Percentiles rank a stretch among this genome's conserved stretches.
phyloP scores from a whole-genome alignment of 2,797 vertebrate species.

The Pristis pectinata region DNA sequence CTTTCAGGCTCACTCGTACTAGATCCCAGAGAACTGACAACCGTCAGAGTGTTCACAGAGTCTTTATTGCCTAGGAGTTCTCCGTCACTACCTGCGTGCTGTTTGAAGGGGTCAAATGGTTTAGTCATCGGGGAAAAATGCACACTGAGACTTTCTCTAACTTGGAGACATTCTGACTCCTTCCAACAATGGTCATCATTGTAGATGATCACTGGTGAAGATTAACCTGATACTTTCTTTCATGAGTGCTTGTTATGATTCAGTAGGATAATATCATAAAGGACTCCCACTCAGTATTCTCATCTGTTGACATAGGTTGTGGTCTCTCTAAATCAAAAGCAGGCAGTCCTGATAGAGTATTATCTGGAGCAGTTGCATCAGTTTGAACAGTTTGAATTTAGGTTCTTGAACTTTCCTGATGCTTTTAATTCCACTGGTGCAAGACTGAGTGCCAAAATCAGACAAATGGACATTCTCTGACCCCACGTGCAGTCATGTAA shows the following conservation, averaged over 20 bases:
- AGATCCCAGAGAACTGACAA: slow-evolving; percentile 54
- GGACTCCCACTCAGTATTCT: neutral
- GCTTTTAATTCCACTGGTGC: neutral
- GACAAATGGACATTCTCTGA: neutral
- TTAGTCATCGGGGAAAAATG: slow-evolving; percentile 41
- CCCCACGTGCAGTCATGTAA: neutral
- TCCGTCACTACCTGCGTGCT: slow-evolving; percentile 78
- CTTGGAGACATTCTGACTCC: neutral
- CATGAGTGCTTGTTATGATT: neutral
- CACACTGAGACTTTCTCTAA: neutral
- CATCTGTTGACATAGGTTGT: neutral
- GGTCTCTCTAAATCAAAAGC: neutral
- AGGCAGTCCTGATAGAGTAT: neutral
- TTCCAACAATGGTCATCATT: neutral
- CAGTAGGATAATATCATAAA: neutral
- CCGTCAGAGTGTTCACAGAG: slow-evolving; percentile 53
- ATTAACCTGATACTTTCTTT: neutral
- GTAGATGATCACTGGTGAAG: neutral
- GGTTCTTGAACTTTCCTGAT: neutral
- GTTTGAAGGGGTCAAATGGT: slow-evolving; percentile 50
- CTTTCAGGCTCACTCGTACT: slow-evolving; percentile 49
- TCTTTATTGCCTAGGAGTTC: slow-evolving; percentile 62
- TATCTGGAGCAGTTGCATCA: neutral
- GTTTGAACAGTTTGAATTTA: neutral
- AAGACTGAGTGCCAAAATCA: neutral